These are phyloP conservation scores for Philypnodon macrostomus DNA, from an alignment of 2,797 vertebrate species.

Conservation along the genomic window DNA sequence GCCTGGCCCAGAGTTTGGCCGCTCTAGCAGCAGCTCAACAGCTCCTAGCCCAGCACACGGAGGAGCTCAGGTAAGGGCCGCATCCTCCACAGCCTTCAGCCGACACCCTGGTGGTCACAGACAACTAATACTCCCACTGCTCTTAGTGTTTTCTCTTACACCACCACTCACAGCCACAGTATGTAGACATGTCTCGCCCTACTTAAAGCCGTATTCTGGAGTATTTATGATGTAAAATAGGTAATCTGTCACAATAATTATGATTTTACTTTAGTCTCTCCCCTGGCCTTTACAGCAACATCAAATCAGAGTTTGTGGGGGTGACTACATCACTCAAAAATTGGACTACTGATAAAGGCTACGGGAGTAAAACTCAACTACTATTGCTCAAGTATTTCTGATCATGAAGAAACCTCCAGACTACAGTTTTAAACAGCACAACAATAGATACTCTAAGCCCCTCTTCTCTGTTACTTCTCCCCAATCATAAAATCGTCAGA, in stretches of 20 bases:
- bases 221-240: too few relatives aligned
- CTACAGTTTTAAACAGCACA: too few relatives aligned
- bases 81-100: neutral
- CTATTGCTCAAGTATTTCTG: too few relatives aligned
- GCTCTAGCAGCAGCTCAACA: conserved; percentile 80
- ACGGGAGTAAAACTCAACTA: too few relatives aligned
- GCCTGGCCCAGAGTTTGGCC: conserved; percentile 75
- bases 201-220: too few relatives aligned
- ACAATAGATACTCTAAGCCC: conserved; percentile 51
- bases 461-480: conserved; percentile 36
- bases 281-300: too few relatives aligned
- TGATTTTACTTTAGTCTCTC: too few relatives aligned
- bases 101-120: neutral
- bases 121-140: conserved; percentile 4
- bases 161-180: conserved; percentile 32
- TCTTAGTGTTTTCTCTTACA: conserved; percentile 34
- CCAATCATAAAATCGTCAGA: conserved; percentile 57
- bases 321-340: too few relatives aligned
- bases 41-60: conserved; percentile 78
- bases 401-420: too few relatives aligned
- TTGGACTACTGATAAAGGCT: too few relatives aligned
- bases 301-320: too few relatives aligned
- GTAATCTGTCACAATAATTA: too few relatives aligned
- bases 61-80: conserved; percentile 90
- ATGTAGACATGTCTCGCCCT: conserved; percentile 50